Base-by-base conservation (phyloP, 2,113 vertebrate species). In the Tiliqua scincoides region DNA sequence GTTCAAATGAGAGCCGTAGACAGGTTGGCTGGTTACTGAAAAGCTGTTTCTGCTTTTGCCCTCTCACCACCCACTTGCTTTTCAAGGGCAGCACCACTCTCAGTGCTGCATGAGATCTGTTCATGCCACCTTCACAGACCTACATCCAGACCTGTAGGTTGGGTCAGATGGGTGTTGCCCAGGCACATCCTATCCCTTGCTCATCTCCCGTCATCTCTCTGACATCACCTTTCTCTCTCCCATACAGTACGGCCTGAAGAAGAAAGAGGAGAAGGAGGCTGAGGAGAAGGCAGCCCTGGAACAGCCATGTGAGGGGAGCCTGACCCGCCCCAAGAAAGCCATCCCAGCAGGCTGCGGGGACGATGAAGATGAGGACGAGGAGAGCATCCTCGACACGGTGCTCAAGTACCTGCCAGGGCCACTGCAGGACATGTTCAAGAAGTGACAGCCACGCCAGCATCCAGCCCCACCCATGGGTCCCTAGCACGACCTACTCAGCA, bases 381-480 rank as follows among this genome's bases (percentile, higher is more conserved):
- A 99, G 94, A 99, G 99, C 96, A 99, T 99, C 96, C 97, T 99
- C 79, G 99, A 99, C 97, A 99, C 99, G 4, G 98, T 99, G 88
- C 98, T 99, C 94, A 99, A 99, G 95, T 99, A 98, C 90, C 98
- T 99, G 91, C 99, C 99, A 0, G 98, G 99, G 88, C 98, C 98
- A 0, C 97, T 99, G 89, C 99, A 99, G 96, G 99, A 99, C 97
- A 99, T 99, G 98, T 99, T 99, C 95, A 99, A 99, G 97, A 99
- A 99, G 97, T 99, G 98, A 97, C 94, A 68, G 87, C 79, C 48
- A 85, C 77, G 14, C 93, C 87, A 78, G 86, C 85, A 89, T 91
- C 90, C 75, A 0, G 72, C 48, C 75, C 81, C 82, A 92, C 84
- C 93, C 91, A 92, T 87, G 82, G 82, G 85, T 78, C 65, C 81